Evolutionary conservation across 2,888 invertebrate species (phyloP), one percentile per base, ranked within the genome.

Genomic region (Epicampocera succincta): DNA sequence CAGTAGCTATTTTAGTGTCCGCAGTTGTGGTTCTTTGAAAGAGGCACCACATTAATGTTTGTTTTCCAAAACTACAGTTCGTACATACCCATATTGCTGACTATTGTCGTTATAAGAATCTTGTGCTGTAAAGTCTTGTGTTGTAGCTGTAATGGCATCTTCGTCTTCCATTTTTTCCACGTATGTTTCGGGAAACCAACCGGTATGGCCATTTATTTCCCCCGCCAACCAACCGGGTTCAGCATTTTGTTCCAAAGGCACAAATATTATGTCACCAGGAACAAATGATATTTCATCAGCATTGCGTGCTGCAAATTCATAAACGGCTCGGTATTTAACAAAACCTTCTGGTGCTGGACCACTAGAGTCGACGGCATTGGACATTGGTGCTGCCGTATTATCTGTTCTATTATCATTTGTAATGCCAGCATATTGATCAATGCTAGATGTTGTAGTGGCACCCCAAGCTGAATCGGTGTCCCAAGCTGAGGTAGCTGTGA

Each of bases 171-270:
- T 91, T 46, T 94, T 94, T 88, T 97, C 97, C 15, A 97, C 98
- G 89, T 99, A 99, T 0, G 97, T 96, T 90, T 98, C 97, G 0
- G 99, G 99, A 92, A 99, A 99, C 98, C 98, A 98, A 1, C 99
- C 99, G 0, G 96, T 95, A 83, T 95, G 95, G 3, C 98, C 98
- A 87, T 96, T 93, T 38, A 97, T 94, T 87, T 96, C 96, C 0
- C 99, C 99, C 85, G 97, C 97, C 86, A 97, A 92, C 98, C 99
- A 99, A n/a, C 99, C 99, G 0, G 98, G 98, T 89, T 99, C 99
- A 0, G 97, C 96, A 85, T 95, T 95, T 87, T 97, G 96, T 73
- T 96, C 93, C 48, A 90, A 77, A 3, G 96, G 94, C 81, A 93
- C 94, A 93, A 93, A 84, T 79, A 99, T 96, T 89, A 97, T 93